Evolutionary conservation across 92 coral and sea anemone species (phyloP), one percentile per base, ranked within the genome.

Genomic region (Desmophyllum pertusum): DNA sequence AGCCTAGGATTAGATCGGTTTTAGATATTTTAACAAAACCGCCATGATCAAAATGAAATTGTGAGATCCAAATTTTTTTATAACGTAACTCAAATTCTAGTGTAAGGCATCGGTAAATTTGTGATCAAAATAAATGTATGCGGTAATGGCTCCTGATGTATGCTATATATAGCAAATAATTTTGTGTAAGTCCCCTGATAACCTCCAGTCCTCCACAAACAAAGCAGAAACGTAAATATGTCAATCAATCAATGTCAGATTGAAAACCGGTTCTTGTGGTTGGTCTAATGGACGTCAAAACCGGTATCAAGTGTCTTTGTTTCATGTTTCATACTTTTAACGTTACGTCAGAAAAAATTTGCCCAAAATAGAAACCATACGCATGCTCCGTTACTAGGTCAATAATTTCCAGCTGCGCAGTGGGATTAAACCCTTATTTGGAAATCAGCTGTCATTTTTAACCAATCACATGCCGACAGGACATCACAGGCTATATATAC

Each of bases 381-480:
- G 65, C 75, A 80, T 66, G 75, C 31, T 80, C 53, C 17, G 0
- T 66, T 41, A 41, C 39, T 5, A 25, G 18, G 25, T 11, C 31
- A 75, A 40, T 3, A 2, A 27, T 36, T 77, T 53, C 13, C 39
- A 77, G 45, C 81, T 57, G 70, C 81, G 83, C 83, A 29, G 42
- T 31, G 18, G 25, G 73, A 10, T 4, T 6, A 17, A 57, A 6
- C 41, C 73, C 73, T 63, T 62, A 77, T 59, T 66, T 80, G 75
- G 72, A 67, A 66, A n/a, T 63, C 31, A 80, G 42, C 84, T 80
- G 84, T 80, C 84, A 67, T 18, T 35, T 50, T 10, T 17, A 66
- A 45, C 84, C 84, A 80, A 80, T 80, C 84, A 80, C n/a, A 9
- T 2, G 46, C 15, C 52, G 75, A 67, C 84, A 80, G 40, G 65